Evolutionary conservation across 2,797 vertebrate species (phyloP).

Genomic region (Malacoraja senta): DNA sequence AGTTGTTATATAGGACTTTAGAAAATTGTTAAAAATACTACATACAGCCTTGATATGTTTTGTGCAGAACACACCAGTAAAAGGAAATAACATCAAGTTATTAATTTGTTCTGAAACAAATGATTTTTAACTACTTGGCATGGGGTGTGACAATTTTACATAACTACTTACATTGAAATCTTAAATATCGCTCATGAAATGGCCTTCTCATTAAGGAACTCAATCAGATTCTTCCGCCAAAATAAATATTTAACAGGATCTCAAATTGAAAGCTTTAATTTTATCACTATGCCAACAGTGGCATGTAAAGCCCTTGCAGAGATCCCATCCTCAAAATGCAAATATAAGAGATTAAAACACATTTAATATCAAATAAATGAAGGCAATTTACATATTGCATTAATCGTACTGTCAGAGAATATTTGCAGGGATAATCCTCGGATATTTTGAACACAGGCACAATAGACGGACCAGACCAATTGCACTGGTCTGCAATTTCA

Average conservation of each 20-base stretch:
- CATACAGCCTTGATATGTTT: background rate
- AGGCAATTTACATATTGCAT: slow-evolving; percentile 69
- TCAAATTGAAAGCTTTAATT: slow-evolving; percentile 58
- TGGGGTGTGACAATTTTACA: slow-evolving; percentile 32
- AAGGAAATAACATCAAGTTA: background rate
- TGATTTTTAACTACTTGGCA: slow-evolving; percentile 38
- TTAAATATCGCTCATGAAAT: slow-evolving; percentile 4
- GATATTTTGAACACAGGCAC: background rate
- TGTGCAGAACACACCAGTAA: background rate
- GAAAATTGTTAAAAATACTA: background rate
- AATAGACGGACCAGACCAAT: background rate
- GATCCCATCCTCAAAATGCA: slow-evolving; percentile 67
- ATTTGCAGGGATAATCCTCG: background rate
- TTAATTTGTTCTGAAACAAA: slow-evolving; percentile 16
- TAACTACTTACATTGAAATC: background rate
- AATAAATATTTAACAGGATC: slow-evolving; percentile 68
- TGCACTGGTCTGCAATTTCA: background rate
- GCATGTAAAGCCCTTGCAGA: slow-evolving; percentile 54
- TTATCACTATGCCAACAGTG: slow-evolving; percentile 50
- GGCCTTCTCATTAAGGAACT: slow-evolving; percentile 55
- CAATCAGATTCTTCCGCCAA: slow-evolving; percentile 49
- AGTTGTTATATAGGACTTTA: background rate
- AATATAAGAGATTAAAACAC: slow-evolving; percentile 58
- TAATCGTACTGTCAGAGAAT: slow-evolving; percentile 57
- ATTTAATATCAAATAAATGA: slow-evolving; percentile 53